These are phyloP conservation scores for Eciton burchellii DNA, from an alignment of 1,140 invertebrate species.

Conservation along the genomic window DNA sequence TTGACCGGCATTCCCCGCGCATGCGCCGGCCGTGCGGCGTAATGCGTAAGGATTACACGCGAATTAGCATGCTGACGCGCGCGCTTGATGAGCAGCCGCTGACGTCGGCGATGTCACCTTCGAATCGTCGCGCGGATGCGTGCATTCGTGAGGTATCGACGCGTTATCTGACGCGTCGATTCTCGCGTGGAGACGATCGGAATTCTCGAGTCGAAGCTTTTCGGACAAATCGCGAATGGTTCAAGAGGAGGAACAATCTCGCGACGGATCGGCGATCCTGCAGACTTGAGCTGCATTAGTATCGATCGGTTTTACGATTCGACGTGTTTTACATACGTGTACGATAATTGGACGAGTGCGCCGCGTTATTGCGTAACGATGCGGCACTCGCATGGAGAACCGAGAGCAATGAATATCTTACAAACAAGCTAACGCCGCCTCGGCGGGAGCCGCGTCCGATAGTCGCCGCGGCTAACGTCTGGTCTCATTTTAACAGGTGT, in stretches of 20 bases:
- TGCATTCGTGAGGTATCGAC: too few relatives aligned
- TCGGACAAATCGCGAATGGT: too few relatives aligned
- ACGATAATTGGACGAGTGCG: too few relatives aligned
- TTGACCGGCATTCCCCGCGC: background rate
- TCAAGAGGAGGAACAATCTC: too few relatives aligned
- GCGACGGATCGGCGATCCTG: too few relatives aligned
- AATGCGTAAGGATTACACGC: background rate
- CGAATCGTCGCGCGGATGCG: too few relatives aligned
- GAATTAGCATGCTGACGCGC: constrained; percentile 10
- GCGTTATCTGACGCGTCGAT: too few relatives aligned
- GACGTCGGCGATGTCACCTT: constrained; percentile 66
- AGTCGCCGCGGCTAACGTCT: constrained; percentile 66
- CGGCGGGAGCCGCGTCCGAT: constrained; percentile 62
- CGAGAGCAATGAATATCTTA: constrained; percentile 34
- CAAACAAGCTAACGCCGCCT: constrained; percentile 20
- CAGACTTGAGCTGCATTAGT: too few relatives aligned
- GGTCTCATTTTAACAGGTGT: constrained; percentile 78
- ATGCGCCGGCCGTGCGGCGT: background rate
- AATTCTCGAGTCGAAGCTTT: too few relatives aligned
- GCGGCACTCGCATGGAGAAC: background rate
- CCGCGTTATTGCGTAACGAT: background rate
- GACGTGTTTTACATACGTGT: background rate
- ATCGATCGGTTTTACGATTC: background rate
- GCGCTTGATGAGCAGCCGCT: too few relatives aligned
- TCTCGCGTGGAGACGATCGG: too few relatives aligned